A percentile compares a stretch with the other conserved stretches of the same genome.
Evolutionary conservation across 2,888 invertebrate species (phyloP).

Genomic region (Clitarchus hookeri): DNA sequence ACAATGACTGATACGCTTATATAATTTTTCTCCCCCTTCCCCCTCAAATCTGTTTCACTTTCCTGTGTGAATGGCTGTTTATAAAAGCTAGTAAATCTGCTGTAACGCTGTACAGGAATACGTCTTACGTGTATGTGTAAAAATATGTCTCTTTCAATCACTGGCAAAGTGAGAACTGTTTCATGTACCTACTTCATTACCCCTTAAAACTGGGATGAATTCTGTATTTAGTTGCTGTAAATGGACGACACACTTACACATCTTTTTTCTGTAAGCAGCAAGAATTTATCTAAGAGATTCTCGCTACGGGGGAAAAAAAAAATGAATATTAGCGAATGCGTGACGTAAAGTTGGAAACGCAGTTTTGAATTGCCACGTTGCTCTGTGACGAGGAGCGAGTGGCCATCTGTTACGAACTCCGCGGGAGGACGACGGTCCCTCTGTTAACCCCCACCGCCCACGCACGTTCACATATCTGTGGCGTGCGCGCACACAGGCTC

Average conservation of each 20-base stretch:
- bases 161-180: too few species aligned
- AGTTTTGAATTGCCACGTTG: neutral
- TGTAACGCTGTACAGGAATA: too few species aligned
- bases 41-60: too few species aligned
- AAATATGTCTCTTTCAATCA: too few species aligned
- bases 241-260: neutral
- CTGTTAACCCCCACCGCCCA: neutral
- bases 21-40: too few species aligned
- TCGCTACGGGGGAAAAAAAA: neutral
- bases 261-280: neutral
- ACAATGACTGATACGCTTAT: too few species aligned
- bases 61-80: too few species aligned
- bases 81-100: too few species aligned
- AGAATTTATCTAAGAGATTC: neutral
- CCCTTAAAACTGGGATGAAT: too few species aligned
- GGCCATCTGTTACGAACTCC: neutral
- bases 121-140: too few species aligned
- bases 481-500: neutral
- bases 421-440: neutral
- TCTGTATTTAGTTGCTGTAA: too few species aligned
- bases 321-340: neutral
- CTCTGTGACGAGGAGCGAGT: neutral
- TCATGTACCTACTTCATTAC: too few species aligned
- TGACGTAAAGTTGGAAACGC: neutral
- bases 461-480: neutral